A percentile compares a stretch with the other conserved stretches of the same genome.
phyloP scores from a whole-genome alignment of 2,797 vertebrate species.

The Sebastolobus altivelis region DNA sequence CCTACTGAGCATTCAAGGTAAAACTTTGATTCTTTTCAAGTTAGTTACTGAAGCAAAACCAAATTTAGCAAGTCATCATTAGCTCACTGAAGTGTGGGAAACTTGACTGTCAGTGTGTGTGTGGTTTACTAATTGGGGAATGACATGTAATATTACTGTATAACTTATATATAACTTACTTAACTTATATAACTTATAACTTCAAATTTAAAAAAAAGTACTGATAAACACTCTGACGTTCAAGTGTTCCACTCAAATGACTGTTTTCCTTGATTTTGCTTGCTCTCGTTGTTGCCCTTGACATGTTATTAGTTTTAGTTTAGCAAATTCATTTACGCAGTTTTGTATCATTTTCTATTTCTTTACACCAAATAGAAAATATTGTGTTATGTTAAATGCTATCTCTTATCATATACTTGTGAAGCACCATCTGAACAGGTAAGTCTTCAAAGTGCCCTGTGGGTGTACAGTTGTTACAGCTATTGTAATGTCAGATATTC shows the following conservation, averaged over 20 bases:
- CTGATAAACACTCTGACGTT: conserved; percentile 33
- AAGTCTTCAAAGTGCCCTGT: conserved; percentile 60
- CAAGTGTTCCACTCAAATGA: conserved; percentile 43
- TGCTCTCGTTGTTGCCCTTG: conserved; percentile 48
- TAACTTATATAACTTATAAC: too few relatives aligned
- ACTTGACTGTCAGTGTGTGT: conserved; percentile 51
- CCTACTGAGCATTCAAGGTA: conserved; percentile 84
- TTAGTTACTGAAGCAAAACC: conserved; percentile 44
- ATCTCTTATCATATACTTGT: conserved; percentile 60
- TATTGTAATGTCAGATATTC: conserved; percentile 8
- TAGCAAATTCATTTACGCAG: not conserved
- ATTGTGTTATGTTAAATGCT: conserved; percentile 52
- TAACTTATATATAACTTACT: not conserved
- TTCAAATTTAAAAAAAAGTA: conserved; percentile 3
- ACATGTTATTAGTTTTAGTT: conserved; percentile 26
- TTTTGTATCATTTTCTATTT: conserved; percentile 23
- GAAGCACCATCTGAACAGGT: conserved; percentile 72
- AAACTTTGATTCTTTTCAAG: conserved; percentile 70
- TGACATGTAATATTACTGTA: not conserved
- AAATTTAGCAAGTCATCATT: conserved; percentile 44
- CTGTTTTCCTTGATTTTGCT: conserved; percentile 46
- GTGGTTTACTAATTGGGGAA: conserved; percentile 27
- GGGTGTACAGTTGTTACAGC: not conserved
- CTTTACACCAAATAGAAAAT: conserved; percentile 14
- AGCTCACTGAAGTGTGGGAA: conserved; percentile 33